Base-by-base conservation (phyloP, 2,888 invertebrate genomes). In the Andrena chrysosceles region DNA sequence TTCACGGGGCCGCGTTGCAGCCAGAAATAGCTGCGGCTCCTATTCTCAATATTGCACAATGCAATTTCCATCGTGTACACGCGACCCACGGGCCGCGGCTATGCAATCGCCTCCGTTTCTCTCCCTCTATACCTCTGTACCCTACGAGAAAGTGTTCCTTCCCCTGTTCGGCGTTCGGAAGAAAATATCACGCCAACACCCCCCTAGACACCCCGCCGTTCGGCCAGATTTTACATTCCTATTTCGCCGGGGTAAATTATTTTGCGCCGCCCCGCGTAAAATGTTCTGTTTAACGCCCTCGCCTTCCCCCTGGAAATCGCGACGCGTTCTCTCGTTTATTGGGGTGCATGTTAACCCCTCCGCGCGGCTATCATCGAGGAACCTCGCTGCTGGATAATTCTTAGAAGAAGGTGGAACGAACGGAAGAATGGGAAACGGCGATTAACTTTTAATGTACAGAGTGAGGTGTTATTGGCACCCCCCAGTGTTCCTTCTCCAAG, bases 31-130 rank as follows among this genome's bases (percentile, higher is more conserved):
- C 77, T 75, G 75, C 56, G 81, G 76, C 81, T 77, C 77, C 42
- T 84, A 85, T 85, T 87, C 88, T 91, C 91, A 91, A 92, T 92
- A 92, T 92, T 91, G 90, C 90, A 92, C 90, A 90, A 91, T 89
- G 90, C 90, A 92, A 92, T 92, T 91, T 91, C 89, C 90, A 91
- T 87, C 86, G 89, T 87, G 88, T 79, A 86, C 75, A 84, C 69
- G 82, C 78, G 77, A 77, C 49, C 73, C 63, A 23, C 63, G 52
- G 68, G 23, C 31, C 73, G 42, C 48, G 23, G 70, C 71, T 71
- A 49, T 71, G 70, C 74, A 82, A 70, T 74, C 82, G 79, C 35
- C 13, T 23, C 5, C 29, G 66, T 29, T 29, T 52, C n/a, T n/a
- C 49, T 35, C n/a, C 52, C 10, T 60, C 16, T 66, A 8, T n/a